Evolutionary conservation across 2,113 vertebrate species (phyloP).

Genomic region (Apaloderma vittatum): DNA sequence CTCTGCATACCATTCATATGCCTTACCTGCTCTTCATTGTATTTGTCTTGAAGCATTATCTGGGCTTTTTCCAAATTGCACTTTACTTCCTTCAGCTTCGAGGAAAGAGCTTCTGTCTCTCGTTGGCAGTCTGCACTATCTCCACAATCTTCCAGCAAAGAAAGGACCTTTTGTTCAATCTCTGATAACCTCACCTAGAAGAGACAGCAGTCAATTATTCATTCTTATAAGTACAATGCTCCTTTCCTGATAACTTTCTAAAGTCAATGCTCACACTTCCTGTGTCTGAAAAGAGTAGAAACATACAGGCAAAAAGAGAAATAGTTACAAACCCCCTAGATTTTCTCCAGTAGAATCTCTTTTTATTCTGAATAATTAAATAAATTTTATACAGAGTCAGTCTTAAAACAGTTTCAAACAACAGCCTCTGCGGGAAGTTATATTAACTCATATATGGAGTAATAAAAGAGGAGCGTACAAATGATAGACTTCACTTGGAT

Average conservation of each 20-base stretch:
- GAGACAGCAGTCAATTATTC: conserved; percentile 38
- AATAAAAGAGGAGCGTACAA: neutral
- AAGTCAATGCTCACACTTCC: neutral
- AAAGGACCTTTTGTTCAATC: conserved; percentile 87
- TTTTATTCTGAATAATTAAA: neutral
- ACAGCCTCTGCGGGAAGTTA: neutral
- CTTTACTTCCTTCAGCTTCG: conserved; percentile 88
- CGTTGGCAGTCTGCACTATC: conserved; percentile 68
- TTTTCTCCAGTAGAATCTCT: neutral
- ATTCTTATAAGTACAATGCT: neutral
- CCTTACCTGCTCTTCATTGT: conserved; percentile 79
- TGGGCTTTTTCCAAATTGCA: conserved; percentile 87
- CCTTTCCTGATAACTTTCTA: neutral
- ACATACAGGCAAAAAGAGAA: neutral
- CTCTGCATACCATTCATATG: neutral
- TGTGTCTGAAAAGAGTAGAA: neutral
- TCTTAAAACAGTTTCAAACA: neutral
- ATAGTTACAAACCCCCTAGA: neutral
- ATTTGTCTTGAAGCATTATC: conserved; percentile 84
- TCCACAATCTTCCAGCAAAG: conserved; percentile 73
- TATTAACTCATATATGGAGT: neutral
- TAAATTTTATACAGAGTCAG: neutral
- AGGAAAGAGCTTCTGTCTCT: conserved; percentile 81
- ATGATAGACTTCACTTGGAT: neutral
- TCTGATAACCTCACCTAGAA: conserved; percentile 88